Base-by-base conservation (phyloP, 2,888 invertebrate species). In the Aelia acuminata region DNA sequence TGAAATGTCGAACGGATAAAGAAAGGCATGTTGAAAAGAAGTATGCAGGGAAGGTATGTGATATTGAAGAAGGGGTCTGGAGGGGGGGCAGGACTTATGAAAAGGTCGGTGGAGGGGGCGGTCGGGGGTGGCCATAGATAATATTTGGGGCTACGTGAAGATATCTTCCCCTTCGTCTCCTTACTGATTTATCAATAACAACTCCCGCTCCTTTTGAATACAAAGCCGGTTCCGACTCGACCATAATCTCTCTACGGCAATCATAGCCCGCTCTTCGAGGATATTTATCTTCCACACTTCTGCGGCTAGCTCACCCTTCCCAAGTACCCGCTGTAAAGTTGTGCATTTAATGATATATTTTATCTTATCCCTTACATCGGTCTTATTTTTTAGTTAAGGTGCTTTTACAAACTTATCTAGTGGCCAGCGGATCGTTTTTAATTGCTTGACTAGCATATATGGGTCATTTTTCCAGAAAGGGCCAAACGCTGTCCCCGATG, bases 181-280 rank as follows among this genome's bases (percentile, higher is more conserved):
- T 87, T 87, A 80, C 87, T 84, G 87, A 87, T 87, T 87, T 87
- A 87, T 87, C 87, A 87, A 87, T 87, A 87, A 87, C 87, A 87
- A 31, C 87, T 26, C 80, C 22, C 22, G 49, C 75, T 75, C 70
- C 35, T 47, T 31, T 80, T 87, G 87, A 87, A 87, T 87, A 87
- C 87, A 80, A 87, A 87, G 50, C 75, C 87, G n/a, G 35, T 43
- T 80, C 43, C 43, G 11, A n/a, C 47, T n/a, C 39, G n/a, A 3
- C 80, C 80, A 47, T 80, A 80, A 80, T 80, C 80, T 80, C 80
- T 80, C 43, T 80, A 80, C 43, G 80, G 80, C 80, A 80, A 80
- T 80, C 80, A 80, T 80, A 43, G 22, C 7, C 75, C 22, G 10
- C n/a, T 22, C n/a, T n/a, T 1, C 11, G 4, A 35, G n/a, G 43